Evolutionary conservation across 2,888 invertebrate genomes (phyloP).

Genomic region (Papilio gigon): DNA sequence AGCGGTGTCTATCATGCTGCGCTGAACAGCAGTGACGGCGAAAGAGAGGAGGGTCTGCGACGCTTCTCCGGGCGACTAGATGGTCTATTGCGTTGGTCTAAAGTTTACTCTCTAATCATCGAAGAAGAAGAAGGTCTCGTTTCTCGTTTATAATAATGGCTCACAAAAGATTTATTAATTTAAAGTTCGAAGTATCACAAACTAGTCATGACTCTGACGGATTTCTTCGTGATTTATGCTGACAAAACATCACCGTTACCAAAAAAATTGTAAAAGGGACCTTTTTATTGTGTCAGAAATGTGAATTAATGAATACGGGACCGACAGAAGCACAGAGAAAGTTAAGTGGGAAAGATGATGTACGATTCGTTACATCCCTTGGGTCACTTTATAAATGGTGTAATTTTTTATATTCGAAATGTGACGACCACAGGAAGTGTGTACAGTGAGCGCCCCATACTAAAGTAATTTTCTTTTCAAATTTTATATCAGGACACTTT

Average conservation of each 20-base stretch:
- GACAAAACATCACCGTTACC: conserved; percentile 26
- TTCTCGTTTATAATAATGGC: no score
- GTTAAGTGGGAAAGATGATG: conserved; percentile 40
- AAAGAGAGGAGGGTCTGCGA: no score
- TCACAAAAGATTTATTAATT: no score
- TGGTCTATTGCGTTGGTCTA: no score
- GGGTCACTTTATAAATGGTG: conserved; percentile 41
- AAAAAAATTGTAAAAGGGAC: conserved; percentile 33
- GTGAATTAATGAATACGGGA: conserved; percentile 40
- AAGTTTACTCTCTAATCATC: no score
- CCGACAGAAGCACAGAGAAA: conserved; percentile 40
- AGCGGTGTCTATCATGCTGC: no score
- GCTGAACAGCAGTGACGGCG: no score
- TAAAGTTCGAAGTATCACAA: background rate
- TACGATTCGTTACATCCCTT: conserved; percentile 38
- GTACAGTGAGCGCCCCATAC: conserved; percentile 18
- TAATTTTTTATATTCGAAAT: conserved; percentile 35
- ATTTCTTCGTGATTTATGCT: conserved; percentile 24
- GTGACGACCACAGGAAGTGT: conserved; percentile 21
- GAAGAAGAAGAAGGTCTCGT: no score
- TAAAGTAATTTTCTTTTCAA: conserved; percentile 11
- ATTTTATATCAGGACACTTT: background rate
- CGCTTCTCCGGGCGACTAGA: no score
- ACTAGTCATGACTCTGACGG: conserved; percentile 8
- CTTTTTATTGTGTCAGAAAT: conserved; percentile 41